Conservation (phyloP, 2,113 vertebrate species). For the Gallinago paraguaiae region DNA sequence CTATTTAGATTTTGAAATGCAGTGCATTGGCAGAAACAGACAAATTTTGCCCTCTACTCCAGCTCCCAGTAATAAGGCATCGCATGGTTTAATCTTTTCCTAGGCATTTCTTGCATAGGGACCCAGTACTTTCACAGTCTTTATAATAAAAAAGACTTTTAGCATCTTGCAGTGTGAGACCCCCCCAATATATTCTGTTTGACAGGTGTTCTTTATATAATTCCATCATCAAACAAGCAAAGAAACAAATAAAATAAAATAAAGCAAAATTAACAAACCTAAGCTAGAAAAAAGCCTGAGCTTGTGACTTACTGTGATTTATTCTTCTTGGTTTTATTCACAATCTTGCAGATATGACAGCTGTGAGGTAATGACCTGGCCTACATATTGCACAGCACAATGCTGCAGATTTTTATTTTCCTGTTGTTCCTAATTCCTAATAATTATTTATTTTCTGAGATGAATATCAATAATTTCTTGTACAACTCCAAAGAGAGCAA, state of each 20-base stretch:
- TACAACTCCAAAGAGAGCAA: neutral
- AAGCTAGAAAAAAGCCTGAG: neutral
- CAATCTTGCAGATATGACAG: neutral
- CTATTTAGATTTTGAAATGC: neutral
- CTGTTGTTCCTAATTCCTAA: neutral
- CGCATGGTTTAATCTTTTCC: neutral
- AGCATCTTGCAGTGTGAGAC: neutral
- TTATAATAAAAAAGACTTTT: neutral
- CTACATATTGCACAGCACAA: neutral
- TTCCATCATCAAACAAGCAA: neutral
- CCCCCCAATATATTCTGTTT: neutral
- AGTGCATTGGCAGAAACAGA: neutral
- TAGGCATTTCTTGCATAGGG: neutral
- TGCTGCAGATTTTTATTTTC: neutral
- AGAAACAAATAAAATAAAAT: neutral
- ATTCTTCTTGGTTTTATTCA: neutral
- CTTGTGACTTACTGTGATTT: neutral
- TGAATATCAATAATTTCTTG: neutral
- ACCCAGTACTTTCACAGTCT: neutral
- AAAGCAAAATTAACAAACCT: neutral
- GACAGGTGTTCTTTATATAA: neutral
- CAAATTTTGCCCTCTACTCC: neutral
- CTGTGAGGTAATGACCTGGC: neutral
- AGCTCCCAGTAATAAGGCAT: neutral
- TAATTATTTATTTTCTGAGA: neutral